These are phyloP conservation scores for Serrognathus titanus DNA, from an alignment of 2,888 invertebrate species.

Conservation along the genomic window DNA sequence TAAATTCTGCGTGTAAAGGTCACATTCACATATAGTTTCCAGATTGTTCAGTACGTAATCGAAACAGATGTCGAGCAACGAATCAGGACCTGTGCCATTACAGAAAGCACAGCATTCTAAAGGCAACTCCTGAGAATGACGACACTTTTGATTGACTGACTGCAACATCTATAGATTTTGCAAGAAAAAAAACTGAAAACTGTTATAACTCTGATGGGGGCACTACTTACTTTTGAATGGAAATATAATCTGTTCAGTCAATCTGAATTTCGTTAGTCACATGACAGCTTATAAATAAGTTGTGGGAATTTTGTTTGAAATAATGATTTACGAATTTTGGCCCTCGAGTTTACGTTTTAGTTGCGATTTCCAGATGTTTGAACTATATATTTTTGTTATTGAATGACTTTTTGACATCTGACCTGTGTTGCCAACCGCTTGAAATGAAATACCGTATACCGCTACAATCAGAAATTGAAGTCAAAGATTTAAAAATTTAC, in stretches of 20 bases:
- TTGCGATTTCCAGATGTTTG: constrained; percentile 36
- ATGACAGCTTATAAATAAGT: constrained; percentile 11
- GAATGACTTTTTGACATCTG: constrained; percentile 39
- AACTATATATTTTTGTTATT: constrained; percentile 42
- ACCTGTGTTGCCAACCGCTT: not conserved
- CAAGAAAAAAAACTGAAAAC: not conserved
- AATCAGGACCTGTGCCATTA: constrained; percentile 53
- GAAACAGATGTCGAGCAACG: constrained; percentile 62
- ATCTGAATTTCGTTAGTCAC: constrained; percentile 16
- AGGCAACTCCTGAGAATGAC: constrained; percentile 45
- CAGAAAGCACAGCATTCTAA: constrained; percentile 46
- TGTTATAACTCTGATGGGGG: not conserved
- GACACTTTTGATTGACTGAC: constrained; percentile 35
- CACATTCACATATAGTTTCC: constrained; percentile 57
- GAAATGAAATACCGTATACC: not conserved
- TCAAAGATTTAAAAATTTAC: too few relatives aligned
- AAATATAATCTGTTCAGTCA: not conserved
- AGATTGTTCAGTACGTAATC: constrained; percentile 61
- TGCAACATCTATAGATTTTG: constrained; percentile 39
- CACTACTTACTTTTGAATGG: not conserved
- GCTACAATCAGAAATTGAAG: too few relatives aligned
- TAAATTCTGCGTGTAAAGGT: constrained; percentile 49
- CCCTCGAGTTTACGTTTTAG: constrained; percentile 11
- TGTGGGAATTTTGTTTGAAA: constrained; percentile 1
- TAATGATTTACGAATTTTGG: constrained; percentile 9